Percentiles rank a stretch among this genome's conserved stretches.
Conservation (phyloP, 2,888 invertebrate species). For the Chrysolina haemoptera region DNA sequence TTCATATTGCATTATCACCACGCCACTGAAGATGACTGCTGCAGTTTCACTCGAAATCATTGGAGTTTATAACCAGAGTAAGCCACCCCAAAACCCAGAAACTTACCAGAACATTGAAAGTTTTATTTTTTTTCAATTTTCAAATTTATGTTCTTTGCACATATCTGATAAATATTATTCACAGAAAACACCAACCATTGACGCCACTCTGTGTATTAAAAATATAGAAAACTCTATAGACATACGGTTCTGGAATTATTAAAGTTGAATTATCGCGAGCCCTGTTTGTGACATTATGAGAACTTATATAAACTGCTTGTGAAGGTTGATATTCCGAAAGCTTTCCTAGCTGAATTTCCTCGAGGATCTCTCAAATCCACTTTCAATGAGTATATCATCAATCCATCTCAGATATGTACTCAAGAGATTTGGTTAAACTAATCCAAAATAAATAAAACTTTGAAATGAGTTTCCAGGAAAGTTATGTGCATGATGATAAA, state of each 20-base stretch:
- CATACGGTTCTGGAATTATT: background rate
- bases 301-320: background rate
- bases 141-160: too few species aligned
- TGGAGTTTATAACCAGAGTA: too few species aligned
- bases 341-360: background rate
- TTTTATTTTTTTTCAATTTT: too few species aligned
- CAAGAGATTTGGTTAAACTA: slow-evolving; percentile 33
- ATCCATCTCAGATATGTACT: slow-evolving; percentile 26
- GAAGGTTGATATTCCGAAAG: background rate
- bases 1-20: too few species aligned
- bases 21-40: too few species aligned
- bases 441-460: slow-evolving; percentile 40
- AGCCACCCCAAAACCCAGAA: too few species aligned
- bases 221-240: too few species aligned
- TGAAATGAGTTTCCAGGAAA: slow-evolving; percentile 33
- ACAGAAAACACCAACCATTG: too few species aligned
- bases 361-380: slow-evolving; percentile 6
- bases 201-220: too few species aligned
- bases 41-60: too few species aligned
- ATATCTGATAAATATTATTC: too few species aligned
- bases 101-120: too few species aligned
- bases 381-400: background rate
- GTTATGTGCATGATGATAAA: slow-evolving; percentile 30
- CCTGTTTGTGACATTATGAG: background rate
- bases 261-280: background rate